Evolutionary conservation across 2,113 vertebrate genomes (phyloP).

Genomic region (Lipophrys pholis): DNA sequence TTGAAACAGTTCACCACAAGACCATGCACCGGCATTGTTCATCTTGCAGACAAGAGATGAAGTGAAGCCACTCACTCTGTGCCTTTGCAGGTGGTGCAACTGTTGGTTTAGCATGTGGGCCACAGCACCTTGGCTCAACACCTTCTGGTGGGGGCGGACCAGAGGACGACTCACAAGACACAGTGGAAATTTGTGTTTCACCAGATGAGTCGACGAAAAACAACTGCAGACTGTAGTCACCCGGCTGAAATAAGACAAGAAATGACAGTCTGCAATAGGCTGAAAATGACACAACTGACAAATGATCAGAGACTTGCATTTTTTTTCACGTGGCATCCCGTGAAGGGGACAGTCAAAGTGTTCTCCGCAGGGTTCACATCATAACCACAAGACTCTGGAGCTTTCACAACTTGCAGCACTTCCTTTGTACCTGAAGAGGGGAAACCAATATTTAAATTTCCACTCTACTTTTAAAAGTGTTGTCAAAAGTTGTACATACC

Average conservation of each 20-base stretch:
- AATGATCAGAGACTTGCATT: not conserved
- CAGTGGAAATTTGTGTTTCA: slow-evolving; percentile 2
- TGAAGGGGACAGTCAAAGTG: slow-evolving; percentile 63
- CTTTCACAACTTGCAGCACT: slow-evolving; percentile 12
- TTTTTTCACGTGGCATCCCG: slow-evolving; percentile 64
- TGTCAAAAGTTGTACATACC: slow-evolving; percentile 48
- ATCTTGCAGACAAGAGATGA: not conserved
- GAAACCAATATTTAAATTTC: not conserved
- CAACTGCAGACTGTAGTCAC: slow-evolving; percentile 59
- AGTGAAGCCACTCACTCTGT: slow-evolving; percentile 9
- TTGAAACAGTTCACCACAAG: not conserved
- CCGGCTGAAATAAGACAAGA: slow-evolving; percentile 28
- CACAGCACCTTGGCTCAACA: not conserved
- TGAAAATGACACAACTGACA: not conserved
- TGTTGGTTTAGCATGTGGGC: too few species aligned
- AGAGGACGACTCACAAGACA: slow-evolving; percentile 44
- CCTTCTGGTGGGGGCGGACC: not conserved
- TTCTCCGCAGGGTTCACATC: slow-evolving; percentile 6
- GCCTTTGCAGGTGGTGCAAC: not conserved
- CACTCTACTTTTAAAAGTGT: too few species aligned
- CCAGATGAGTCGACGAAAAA: slow-evolving; percentile 32
- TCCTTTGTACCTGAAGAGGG: slow-evolving; percentile 30
- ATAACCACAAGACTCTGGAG: slow-evolving; percentile 58
- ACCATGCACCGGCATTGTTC: not conserved
- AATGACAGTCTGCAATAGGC: not conserved